Base-by-base conservation (phyloP, 2,888 invertebrate species). In the Stenoptilia bipunctidactyla region DNA sequence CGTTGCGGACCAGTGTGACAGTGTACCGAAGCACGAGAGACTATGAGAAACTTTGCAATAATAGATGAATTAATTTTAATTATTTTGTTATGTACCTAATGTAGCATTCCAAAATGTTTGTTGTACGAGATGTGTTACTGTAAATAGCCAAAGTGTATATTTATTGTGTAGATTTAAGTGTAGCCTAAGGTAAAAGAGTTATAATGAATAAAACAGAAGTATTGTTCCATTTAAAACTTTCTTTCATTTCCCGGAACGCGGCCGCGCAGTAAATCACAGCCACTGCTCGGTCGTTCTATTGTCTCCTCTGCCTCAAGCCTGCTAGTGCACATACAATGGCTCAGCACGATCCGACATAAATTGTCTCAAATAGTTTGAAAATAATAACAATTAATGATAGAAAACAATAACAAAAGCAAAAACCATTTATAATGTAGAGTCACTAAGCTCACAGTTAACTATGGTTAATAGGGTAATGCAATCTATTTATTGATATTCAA, bases 141-240 rank as follows among this genome's bases (percentile, higher is more conserved):
- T 77, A 77, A 66, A 76, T 75, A 75, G 51, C 66, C 68, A 73
- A 76, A 73, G 71, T 70, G 62, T 66, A 75, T 77, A 80, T 79
- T 79, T 80, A 79, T 79, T 80, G 56, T 67, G 51, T 67, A 69
- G 61, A 44, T 42, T 53, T 67, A 73, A 58, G 53, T 52, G 64
- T 70, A 72, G 58, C 61, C 53, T 63, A 63, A 63, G 62, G 34
- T 39, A 39, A 66, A 61, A 62, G 62, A 59, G 72, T 72, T 58
- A 64, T 52, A 58, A 61, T 57, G 47, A 60, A 61, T 58, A 56
- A 65, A 74, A 69, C 61, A 61, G 63, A 66, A 64, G 47, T 67
- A 68, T 68, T 69, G 68, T 68, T 61, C 63, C 50, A 56, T 45
- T 54, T 50, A 61, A 58, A 51, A 50, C 49, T 58, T 53, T 56